These are phyloP conservation scores for Turnix velox DNA, from an alignment of 2,113 vertebrate species.

Conservation along the genomic window DNA sequence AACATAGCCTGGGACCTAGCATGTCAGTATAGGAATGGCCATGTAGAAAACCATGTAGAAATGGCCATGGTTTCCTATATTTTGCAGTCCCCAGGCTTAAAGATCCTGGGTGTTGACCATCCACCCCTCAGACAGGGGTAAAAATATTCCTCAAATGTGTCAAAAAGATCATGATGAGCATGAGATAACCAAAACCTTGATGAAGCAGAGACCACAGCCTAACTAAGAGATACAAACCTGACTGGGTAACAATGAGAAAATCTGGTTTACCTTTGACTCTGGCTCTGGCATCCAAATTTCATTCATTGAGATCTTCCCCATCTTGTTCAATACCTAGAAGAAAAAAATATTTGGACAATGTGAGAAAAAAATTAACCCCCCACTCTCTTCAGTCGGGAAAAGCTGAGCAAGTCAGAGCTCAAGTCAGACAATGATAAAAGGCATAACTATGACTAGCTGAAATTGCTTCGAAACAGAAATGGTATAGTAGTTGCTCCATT, in stretches of 20 bases:
- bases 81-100: not conserved
- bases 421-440: not conserved
- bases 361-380: not conserved
- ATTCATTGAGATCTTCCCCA: constrained; percentile 80
- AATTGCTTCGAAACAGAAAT: not conserved
- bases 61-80: not conserved
- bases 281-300: constrained; percentile 88
- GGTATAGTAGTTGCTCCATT: not conserved
- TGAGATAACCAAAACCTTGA: not conserved
- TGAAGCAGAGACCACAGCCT: not conserved
- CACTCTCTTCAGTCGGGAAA: not conserved
- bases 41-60: no score
- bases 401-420: not conserved
- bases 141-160: not conserved
- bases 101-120: not conserved
- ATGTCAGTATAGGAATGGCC: no score
- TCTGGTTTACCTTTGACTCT: constrained; percentile 73
- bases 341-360: not conserved
- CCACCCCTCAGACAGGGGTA: not conserved
- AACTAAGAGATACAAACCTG: not conserved
- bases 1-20: not conserved
- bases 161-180: not conserved
- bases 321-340: constrained; percentile 79
- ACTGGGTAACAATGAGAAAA: not conserved
- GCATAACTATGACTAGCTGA: not conserved